A percentile compares a stretch with the other conserved stretches of the same genome.
These are phyloP conservation scores for Myiozetetes cayanensis DNA, from an alignment of 2,113 vertebrate genomes.

Conservation along the genomic window DNA sequence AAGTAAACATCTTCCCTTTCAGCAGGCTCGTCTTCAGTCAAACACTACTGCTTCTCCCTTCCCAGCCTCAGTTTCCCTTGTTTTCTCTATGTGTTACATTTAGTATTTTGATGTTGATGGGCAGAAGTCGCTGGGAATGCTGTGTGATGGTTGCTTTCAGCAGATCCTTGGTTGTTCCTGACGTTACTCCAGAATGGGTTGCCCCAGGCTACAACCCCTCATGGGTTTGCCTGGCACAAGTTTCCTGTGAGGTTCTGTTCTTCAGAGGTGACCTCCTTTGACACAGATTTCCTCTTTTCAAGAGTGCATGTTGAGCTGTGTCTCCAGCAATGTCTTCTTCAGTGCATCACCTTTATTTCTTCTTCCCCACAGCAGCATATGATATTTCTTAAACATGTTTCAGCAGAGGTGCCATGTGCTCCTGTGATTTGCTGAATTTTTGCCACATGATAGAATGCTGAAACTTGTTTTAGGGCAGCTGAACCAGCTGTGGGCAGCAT, in stretches of 20 bases:
- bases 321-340: not conserved
- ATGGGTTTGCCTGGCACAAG: not conserved
- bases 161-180: not conserved
- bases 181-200: not conserved
- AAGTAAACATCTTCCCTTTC: not conserved
- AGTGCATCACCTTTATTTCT: not conserved
- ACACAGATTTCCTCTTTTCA: not conserved
- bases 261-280: not conserved
- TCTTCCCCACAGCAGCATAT: not conserved
- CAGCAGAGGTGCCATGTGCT: not conserved
- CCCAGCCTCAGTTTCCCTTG: not conserved
- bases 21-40: not conserved
- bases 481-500: not conserved
- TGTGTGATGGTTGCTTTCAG: not conserved
- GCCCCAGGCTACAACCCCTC: not conserved
- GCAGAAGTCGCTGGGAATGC: accelerated
- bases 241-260: not conserved
- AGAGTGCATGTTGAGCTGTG: not conserved
- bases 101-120: not conserved
- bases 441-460: not conserved
- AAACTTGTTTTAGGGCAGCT: not conserved
- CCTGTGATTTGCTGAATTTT: not conserved
- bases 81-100: not conserved
- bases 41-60: not conserved
- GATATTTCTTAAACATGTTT: not conserved